Evolutionary conservation across 2,888 invertebrate species (phyloP), one percentile per base, ranked within the genome.

Genomic region (Physocephala rufipes): DNA sequence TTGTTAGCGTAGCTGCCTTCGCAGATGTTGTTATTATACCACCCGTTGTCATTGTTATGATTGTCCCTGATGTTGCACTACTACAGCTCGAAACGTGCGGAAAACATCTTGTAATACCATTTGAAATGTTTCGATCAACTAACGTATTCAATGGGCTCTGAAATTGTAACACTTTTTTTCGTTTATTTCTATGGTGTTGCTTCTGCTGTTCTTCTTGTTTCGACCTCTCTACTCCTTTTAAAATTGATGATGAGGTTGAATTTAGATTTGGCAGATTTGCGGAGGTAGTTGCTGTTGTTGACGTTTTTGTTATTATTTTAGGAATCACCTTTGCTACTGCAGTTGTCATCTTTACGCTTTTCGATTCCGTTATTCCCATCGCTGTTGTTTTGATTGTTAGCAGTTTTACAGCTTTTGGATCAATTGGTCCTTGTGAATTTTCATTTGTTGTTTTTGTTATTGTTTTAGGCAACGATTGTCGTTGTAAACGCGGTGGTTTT

Each of bases 31-130:
- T 49, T 70, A 43, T 65, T 28, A 53, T 30, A n/a, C 4, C 21
- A 63, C 67, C 67, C 43, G 51, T 55, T 64, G 65, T 64, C 62
- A 72, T 75, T 70, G 58, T 55, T 64, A 68, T 59, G 28, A 47
- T 21, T n/a, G 47, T 7, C 26, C 5, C 1, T 45, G 63, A 1
- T 47, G 51, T 30, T 49, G 51, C n/a, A n/a, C 15, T 28, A n/a
- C 30, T 51, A 64, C 64, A 49, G 28, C 13, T 26, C n/a, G n/a
- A 49, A 51, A 28, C 49, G 19, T 30, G 26, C 47, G 19, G 24
- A 26, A 47, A 15, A 26, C 26, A 7, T 9, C 9, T 4, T 36
- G 36, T 36, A 36, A 36, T 36, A 9, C 36, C 36, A 36, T 9
- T 7, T 36, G 36, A 7, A 36, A 36, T 4, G 36, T 9, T 36